phyloP scores from a whole-genome alignment of 2,888 invertebrate genomes.

The Archaeoteleia sp. region DNA sequence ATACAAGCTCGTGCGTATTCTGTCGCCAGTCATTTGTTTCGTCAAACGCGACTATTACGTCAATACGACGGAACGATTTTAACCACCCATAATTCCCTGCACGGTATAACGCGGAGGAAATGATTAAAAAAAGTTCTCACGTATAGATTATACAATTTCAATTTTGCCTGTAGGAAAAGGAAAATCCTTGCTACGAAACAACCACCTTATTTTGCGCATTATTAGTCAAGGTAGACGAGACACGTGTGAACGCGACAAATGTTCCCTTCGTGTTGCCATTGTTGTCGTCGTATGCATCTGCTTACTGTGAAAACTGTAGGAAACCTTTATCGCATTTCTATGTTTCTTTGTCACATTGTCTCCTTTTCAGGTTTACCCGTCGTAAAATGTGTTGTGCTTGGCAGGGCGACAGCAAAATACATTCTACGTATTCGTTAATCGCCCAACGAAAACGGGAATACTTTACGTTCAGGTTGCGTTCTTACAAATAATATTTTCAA shows the following conservation, averaged over 20 bases:
- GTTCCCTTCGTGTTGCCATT: conserved; percentile 18
- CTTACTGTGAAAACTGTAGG: conserved; percentile 15
- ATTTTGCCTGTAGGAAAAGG: conserved; percentile 1
- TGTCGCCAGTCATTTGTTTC: conserved; percentile 32
- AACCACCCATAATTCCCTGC: not conserved
- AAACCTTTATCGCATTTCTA: conserved; percentile 25
- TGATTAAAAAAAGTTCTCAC: not conserved
- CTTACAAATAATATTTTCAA: no score
- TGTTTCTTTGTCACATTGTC: conserved; percentile 14
- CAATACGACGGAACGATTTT: conserved; percentile 8
- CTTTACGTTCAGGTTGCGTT: no score
- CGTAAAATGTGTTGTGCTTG: conserved; percentile 14
- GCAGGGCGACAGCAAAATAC: conserved; percentile 10
- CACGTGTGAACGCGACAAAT: conserved; percentile 39
- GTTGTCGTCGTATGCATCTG: conserved; percentile 14
- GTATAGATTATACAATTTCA: not conserved
- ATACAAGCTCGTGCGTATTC: conserved; percentile 16
- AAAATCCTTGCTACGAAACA: conserved; percentile 19
- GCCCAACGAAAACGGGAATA: not conserved
- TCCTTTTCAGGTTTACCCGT: conserved; percentile 18
- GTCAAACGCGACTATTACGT: conserved; percentile 23
- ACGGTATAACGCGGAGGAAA: conserved; percentile 9
- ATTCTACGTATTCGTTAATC: conserved; percentile 2
- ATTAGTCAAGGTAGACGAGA: conserved; percentile 30
- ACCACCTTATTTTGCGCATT: conserved; percentile 28